Evolutionary conservation across 2,888 invertebrate genomes (phyloP).

Genomic region (Didymodactylos carnosus): DNA sequence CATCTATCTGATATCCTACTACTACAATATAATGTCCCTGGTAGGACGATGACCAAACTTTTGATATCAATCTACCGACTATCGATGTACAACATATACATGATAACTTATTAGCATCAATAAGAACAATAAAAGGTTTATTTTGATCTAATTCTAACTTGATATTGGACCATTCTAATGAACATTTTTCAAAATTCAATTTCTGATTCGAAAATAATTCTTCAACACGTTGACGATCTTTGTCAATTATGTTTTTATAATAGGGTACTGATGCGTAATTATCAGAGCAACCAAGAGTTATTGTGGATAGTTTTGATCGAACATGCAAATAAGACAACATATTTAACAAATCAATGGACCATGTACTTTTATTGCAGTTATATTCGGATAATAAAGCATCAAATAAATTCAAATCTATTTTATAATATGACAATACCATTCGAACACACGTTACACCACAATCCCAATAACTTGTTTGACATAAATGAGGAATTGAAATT

Average conservation of each 20-base stretch:
- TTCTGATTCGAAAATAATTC: not conserved
- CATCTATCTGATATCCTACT: not conserved
- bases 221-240: not conserved
- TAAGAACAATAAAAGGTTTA: not conserved
- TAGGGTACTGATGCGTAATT: not conserved
- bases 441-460: not conserved
- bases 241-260: not conserved
- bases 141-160: not conserved
- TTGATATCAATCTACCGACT: not conserved
- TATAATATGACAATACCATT: not conserved
- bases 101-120: not conserved
- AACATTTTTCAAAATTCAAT: not conserved
- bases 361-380: not conserved
- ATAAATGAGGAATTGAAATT: too few relatives aligned
- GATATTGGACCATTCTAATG: not conserved
- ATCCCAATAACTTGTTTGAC: not conserved
- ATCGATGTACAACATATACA: not conserved
- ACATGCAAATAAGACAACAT: not conserved
- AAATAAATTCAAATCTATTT: not conserved
- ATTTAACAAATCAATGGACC: not conserved
- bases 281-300: not conserved
- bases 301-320: not conserved
- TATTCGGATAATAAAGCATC: not conserved
- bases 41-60: not conserved
- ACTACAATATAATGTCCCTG: not conserved